These are phyloP conservation scores for Hypomecis atomaria DNA, from an alignment of 2,888 invertebrate genomes.

Conservation along the genomic window DNA sequence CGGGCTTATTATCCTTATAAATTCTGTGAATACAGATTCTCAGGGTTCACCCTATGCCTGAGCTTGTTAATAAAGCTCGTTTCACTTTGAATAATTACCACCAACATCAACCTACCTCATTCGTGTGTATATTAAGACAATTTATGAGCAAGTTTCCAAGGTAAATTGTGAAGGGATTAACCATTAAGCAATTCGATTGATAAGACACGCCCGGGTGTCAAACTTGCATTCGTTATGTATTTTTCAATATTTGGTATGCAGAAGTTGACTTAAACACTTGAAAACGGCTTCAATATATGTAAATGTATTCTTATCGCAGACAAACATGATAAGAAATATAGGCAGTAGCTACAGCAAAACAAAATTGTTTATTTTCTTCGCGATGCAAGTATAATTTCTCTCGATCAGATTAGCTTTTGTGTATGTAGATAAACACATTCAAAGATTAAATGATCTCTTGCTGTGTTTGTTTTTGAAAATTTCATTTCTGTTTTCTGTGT, in stretches of 20 bases:
- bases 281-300: constrained; percentile 32
- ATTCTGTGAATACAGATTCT: constrained; percentile 8
- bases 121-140: constrained; percentile 44
- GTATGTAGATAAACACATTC: too few species aligned
- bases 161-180: constrained; percentile 71
- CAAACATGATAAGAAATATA: constrained; percentile 42
- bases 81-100: constrained; percentile 46
- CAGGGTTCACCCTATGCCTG: constrained; percentile 16
- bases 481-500: too few species aligned
- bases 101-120: constrained; percentile 35
- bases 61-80: constrained; percentile 28
- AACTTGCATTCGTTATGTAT: constrained; percentile 33
- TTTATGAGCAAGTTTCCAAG: constrained; percentile 63
- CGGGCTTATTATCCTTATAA: constrained; percentile 3
- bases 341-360: constrained; percentile 11
- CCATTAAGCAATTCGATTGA: constrained; percentile 45
- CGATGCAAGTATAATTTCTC: neutral
- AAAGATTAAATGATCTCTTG: neutral
- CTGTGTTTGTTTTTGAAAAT: too few species aligned
- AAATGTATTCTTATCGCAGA: constrained; percentile 42
- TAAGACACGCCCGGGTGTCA: constrained; percentile 48
- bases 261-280: constrained; percentile 34
- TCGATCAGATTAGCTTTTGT: neutral
- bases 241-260: constrained; percentile 33
- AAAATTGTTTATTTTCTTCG: constrained; percentile 7